Conservation (phyloP, 2,888 invertebrate species). For the Barypeithes pellucidus region DNA sequence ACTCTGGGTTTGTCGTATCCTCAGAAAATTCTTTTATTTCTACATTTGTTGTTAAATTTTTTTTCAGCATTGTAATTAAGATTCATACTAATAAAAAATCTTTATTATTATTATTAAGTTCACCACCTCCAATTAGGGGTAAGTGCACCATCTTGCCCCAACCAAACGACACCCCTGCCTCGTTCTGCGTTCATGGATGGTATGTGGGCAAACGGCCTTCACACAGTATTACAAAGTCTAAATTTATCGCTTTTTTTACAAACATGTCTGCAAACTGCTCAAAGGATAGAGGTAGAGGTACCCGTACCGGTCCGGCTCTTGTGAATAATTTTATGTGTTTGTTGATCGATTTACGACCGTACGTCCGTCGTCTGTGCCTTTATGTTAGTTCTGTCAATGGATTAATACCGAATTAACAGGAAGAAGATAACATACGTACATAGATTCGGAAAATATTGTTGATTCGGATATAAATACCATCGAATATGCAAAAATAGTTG, state of each 20-base stretch:
- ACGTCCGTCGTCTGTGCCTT: background rate
- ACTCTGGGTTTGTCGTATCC: too few relatives aligned
- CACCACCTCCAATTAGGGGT: too few relatives aligned
- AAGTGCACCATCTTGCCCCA: too few relatives aligned
- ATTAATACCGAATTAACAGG: background rate
- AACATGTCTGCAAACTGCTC: slow-evolving; percentile 15
- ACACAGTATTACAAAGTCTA: slow-evolving; percentile 22
- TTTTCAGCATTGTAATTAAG: too few relatives aligned
- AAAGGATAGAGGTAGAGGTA: slow-evolving; percentile 22
- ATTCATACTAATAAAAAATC: too few relatives aligned
- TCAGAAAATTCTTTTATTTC: too few relatives aligned
- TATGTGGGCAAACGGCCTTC: slow-evolving; percentile 29
- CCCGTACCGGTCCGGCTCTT: slow-evolving; percentile 8
- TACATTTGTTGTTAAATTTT: too few relatives aligned
- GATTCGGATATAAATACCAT: too few relatives aligned
- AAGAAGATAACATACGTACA: background rate
- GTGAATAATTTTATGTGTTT: background rate
- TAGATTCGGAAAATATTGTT: too few relatives aligned
- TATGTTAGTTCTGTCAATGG: too few relatives aligned
- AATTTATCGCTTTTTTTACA: slow-evolving; percentile 14
- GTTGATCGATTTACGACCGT: slow-evolving; percentile 11
- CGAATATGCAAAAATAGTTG: too few relatives aligned
- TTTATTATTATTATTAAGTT: too few relatives aligned
- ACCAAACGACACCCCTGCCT: background rate
- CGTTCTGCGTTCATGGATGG: slow-evolving; percentile 9